Conservation (phyloP, 2,888 invertebrate species). For the Scaptomyza tumidula region DNA sequence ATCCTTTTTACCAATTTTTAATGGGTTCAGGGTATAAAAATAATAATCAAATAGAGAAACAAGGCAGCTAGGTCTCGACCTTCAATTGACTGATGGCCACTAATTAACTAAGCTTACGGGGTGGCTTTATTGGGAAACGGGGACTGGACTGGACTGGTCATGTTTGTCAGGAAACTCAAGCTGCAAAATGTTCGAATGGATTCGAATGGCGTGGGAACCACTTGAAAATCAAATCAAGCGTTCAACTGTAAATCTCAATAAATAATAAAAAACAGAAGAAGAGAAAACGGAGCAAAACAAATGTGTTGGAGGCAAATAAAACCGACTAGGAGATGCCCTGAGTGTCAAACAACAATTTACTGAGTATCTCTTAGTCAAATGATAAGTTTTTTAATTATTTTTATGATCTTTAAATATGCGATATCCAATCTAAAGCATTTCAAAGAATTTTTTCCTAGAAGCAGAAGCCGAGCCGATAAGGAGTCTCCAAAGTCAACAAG, state of each 20-base stretch:
- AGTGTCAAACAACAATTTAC: too few relatives aligned
- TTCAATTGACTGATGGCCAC: conserved; percentile 82
- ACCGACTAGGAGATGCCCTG: not conserved
- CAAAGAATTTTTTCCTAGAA: too few relatives aligned
- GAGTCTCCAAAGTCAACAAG: too few relatives aligned
- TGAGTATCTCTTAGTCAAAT: too few relatives aligned
- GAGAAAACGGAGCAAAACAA: not conserved
- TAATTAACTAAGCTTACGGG: conserved; percentile 80
- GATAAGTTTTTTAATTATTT: too few relatives aligned
- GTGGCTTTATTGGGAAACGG: conserved; percentile 19
- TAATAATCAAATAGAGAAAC: conserved; percentile 7
- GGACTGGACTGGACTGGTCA: not conserved
- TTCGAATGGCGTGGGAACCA: conserved; percentile 69
- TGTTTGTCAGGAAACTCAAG: conserved; percentile 39
- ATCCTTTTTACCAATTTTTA: too few relatives aligned
- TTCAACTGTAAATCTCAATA: conserved; percentile 83
- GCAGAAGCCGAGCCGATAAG: too few relatives aligned
- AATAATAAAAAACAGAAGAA: conserved; percentile 70
- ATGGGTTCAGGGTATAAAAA: not conserved
- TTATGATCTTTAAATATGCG: too few relatives aligned
- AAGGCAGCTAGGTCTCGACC: conserved; percentile 18
- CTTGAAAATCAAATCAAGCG: conserved; percentile 84
- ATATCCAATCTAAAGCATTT: too few relatives aligned
- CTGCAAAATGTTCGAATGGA: conserved; percentile 14
- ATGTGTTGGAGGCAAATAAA: too few relatives aligned